These are phyloP conservation scores for Cricetomys ansorgei DNA, from an alignment of 2,113 vertebrate species.

Conservation along the genomic window DNA sequence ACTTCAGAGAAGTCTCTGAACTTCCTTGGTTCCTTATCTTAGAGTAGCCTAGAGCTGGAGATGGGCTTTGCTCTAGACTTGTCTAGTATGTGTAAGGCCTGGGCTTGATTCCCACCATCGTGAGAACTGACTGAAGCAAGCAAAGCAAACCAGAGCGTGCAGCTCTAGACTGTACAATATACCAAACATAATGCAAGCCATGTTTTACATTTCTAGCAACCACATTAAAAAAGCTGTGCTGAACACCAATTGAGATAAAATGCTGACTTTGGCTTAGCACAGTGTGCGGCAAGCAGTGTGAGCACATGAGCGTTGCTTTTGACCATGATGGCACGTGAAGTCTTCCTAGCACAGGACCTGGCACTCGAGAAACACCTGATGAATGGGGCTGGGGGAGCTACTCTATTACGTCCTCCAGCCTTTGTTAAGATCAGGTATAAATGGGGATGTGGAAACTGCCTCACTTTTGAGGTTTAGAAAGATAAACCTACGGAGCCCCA, in stretches of 20 bases:
- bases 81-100: background rate
- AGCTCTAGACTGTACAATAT: background rate
- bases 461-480: slow-evolving; percentile 36
- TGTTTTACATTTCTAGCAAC: background rate
- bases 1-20: slow-evolving; percentile 25
- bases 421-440: background rate
- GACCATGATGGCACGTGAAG: background rate
- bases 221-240: background rate
- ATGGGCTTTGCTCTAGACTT: background rate
- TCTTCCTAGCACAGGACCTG: background rate
- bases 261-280: background rate
- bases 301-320: background rate
- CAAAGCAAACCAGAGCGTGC: background rate
- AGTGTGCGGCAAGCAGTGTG: background rate
- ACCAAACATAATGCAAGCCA: background rate
- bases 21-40: background rate
- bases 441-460: background rate
- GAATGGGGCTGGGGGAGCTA: background rate
- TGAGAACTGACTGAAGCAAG: background rate
- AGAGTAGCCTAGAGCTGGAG: background rate
- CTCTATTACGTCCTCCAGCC: background rate
- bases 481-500: slow-evolving; percentile 22
- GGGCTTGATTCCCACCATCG: background rate
- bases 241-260: background rate
- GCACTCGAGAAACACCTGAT: background rate